phyloP scores from a whole-genome alignment of 2,888 invertebrate genomes.

The Crioceris asparagi region DNA sequence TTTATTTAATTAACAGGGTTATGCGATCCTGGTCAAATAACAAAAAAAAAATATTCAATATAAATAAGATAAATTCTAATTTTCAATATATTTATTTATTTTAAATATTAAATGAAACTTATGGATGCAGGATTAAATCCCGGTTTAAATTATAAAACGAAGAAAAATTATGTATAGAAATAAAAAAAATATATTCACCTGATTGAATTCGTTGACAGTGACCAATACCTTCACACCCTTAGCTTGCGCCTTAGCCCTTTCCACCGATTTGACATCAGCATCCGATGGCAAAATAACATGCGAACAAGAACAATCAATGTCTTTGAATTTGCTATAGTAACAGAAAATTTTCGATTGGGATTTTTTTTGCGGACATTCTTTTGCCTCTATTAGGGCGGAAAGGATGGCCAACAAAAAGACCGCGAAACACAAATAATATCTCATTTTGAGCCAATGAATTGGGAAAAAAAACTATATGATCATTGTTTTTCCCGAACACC shows the following conservation, averaged over 20 bases:
- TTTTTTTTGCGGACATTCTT: slow-evolving; percentile 26
- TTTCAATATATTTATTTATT: too few species aligned
- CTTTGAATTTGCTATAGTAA: slow-evolving; percentile 31
- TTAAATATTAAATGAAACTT: not conserved
- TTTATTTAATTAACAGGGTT: too few species aligned
- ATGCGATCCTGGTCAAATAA: too few species aligned
- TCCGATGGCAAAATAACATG: slow-evolving; percentile 32
- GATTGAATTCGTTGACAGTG: slow-evolving; percentile 45
- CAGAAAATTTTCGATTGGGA: slow-evolving; percentile 33
- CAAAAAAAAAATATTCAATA: too few species aligned
- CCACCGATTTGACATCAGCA: slow-evolving; percentile 31
- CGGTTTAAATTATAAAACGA: not conserved
- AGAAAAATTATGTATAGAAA: not conserved
- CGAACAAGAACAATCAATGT: slow-evolving; percentile 33
- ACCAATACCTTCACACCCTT: slow-evolving; percentile 46
- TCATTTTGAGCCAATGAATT: slow-evolving; percentile 6
- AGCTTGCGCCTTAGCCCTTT: slow-evolving; percentile 42
- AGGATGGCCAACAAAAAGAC: slow-evolving; percentile 8
- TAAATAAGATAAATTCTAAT: too few species aligned
- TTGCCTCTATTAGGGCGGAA: slow-evolving; percentile 14
- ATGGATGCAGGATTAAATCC: not conserved
- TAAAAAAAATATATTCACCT: slow-evolving; percentile 36
- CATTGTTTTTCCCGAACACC: slow-evolving; percentile 1
- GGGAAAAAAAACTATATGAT: too few species aligned
- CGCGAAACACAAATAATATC: too few species aligned